phyloP scores from a whole-genome alignment of 2,113 vertebrate species.

The Mus spicilegus region DNA sequence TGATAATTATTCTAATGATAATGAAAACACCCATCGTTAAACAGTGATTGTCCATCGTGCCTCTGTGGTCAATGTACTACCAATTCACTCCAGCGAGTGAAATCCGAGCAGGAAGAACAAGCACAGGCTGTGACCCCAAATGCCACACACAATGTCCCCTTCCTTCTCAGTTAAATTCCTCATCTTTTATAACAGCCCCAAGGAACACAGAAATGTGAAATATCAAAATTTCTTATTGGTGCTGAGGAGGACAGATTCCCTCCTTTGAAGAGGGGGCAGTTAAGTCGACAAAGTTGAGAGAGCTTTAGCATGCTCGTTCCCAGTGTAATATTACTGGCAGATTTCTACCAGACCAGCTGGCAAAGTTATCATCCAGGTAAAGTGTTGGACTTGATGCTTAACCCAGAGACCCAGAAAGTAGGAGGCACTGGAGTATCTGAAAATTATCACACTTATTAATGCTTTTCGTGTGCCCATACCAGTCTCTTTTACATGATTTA shows the following conservation, averaged over 20 bases:
- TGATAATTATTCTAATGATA: background rate
- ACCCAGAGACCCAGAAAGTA: constrained; percentile 6
- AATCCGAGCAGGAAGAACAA: background rate
- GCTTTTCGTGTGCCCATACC: background rate
- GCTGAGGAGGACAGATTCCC: background rate
- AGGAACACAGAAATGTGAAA: background rate
- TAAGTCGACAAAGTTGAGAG: background rate
- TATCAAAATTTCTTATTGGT: background rate
- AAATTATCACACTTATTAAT: background rate
- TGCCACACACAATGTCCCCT: too few species aligned
- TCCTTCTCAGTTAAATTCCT: background rate
- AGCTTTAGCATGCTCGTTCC: background rate
- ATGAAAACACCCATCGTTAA: background rate
- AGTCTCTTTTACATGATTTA: background rate
- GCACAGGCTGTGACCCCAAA: background rate
- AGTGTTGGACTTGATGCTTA: background rate
- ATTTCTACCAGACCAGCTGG: background rate
- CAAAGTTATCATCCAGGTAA: background rate
- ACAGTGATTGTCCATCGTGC: background rate
- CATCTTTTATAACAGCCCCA: background rate
- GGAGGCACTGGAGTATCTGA: background rate
- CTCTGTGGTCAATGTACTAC: background rate
- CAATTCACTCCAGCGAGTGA: background rate
- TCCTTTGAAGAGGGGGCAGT: background rate
- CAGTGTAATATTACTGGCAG: background rate